Percentiles rank a stretch among this genome's conserved stretches.
These are phyloP conservation scores for Caenorhabditis sp. DNA, from an alignment of 2,888 invertebrate species.

Conservation along the genomic window DNA sequence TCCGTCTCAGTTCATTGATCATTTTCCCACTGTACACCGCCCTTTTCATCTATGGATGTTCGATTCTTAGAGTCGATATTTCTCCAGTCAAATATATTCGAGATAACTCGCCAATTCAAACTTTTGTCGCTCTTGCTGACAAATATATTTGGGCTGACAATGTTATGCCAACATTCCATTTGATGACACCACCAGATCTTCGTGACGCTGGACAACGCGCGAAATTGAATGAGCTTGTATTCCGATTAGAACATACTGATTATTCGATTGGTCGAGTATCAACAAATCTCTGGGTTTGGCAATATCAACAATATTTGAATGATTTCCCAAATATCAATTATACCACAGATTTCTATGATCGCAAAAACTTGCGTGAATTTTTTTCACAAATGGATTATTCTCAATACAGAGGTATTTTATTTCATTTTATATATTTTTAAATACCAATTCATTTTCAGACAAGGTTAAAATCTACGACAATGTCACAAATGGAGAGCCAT, in stretches of 20 bases:
- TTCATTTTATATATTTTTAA: too few species aligned
- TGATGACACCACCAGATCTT: constrained; percentile 69
- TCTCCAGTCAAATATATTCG: constrained; percentile 70
- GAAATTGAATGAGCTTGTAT: constrained; percentile 67
- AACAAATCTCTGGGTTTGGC: constrained; percentile 67
- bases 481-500: constrained; percentile 65
- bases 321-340: constrained; percentile 68
- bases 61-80: constrained; percentile 65
- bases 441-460: constrained; percentile 42
- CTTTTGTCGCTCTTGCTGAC: constrained; percentile 67
- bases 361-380: constrained; percentile 64
- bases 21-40: constrained; percentile 63
- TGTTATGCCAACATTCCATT: constrained; percentile 69
- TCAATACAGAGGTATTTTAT: constrained; percentile 60
- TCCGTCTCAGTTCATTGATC: constrained; percentile 54
- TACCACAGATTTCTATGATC: constrained; percentile 67
- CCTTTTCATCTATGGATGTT: constrained; percentile 67
- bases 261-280: constrained; percentile 67
- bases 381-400: constrained; percentile 68
- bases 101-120: constrained; percentile 70
- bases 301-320: constrained; percentile 69
- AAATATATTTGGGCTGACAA: constrained; percentile 71
- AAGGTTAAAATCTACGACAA: constrained; percentile 64
- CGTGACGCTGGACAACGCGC: constrained; percentile 57
- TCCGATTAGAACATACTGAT: constrained; percentile 66